A percentile compares a stretch with the other conserved stretches of the same genome.
Conservation (phyloP, 2,113 vertebrate species). For the Istiophorus platypterus region DNA sequence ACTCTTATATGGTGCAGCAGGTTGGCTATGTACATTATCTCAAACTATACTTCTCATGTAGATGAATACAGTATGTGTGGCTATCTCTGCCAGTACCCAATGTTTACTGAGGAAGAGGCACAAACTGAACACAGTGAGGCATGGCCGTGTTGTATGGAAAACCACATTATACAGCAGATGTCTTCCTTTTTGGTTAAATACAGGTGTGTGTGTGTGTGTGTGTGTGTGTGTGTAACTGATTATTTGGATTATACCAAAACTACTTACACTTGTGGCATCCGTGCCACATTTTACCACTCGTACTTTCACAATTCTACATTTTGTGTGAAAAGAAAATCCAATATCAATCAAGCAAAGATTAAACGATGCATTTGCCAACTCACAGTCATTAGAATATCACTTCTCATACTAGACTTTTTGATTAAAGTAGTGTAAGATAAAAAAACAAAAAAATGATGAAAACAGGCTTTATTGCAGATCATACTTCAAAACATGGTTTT, state of each 20-base stretch:
- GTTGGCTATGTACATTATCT: conserved; percentile 12
- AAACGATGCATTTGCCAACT: neutral
- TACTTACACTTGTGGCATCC: neutral
- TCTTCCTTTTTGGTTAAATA: conserved; percentile 4
- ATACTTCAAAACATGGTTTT: no score
- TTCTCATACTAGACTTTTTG: neutral
- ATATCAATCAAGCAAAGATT: neutral
- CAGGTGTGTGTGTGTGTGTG: conserved; percentile 2
- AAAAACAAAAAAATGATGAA: neutral
- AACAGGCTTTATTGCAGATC: no score
- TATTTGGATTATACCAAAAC: neutral
- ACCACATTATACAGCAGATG: conserved; percentile 30
- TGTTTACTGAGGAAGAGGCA: conserved; percentile 3
- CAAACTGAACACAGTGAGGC: neutral
- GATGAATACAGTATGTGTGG: neutral
- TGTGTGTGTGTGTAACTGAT: conserved; percentile 3
- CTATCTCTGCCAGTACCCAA: conserved; percentile 14
- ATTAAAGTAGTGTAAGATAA: neutral
- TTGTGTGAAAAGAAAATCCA: neutral
- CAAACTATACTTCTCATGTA: neutral
- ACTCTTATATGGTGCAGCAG: neutral
- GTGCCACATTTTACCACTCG: conserved; percentile 18
- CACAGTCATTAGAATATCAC: neutral
- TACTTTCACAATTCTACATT: conserved; percentile 1
- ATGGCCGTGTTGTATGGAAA: neutral